These are phyloP conservation scores for Mola mola DNA, from an alignment of 2,113 vertebrate species.

Conservation along the genomic window DNA sequence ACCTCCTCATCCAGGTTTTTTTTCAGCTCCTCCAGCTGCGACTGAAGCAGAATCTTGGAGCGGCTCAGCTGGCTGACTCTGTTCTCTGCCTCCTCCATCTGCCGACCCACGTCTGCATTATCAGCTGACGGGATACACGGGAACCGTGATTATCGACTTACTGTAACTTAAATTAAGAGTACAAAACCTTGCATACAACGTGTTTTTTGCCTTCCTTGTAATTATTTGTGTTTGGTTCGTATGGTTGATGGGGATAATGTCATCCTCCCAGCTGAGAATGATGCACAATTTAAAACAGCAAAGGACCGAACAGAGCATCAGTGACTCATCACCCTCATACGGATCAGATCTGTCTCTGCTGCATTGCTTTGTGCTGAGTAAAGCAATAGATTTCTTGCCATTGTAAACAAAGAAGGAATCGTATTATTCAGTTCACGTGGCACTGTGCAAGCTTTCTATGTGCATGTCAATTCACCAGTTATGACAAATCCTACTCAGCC, in stretches of 20 bases:
- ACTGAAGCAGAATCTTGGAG: conserved; percentile 72
- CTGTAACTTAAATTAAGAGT: no score
- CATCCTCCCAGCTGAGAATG: not conserved
- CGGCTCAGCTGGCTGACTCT: conserved; percentile 74
- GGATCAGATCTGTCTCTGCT: not conserved
- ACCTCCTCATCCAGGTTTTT: conserved; percentile 84
- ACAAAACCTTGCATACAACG: not conserved
- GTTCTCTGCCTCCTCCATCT: conserved; percentile 81
- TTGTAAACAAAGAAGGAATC: not conserved
- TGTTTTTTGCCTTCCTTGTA: no score
- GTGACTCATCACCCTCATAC: not conserved
- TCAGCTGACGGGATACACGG: conserved; percentile 73
- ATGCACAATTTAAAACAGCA: not conserved
- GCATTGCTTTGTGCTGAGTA: not conserved
- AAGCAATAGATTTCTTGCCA: not conserved
- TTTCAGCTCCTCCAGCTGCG: conserved; percentile 82
- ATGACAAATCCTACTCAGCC: not conserved
- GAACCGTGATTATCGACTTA: not conserved
- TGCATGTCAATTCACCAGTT: not conserved
- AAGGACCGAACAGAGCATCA: not conserved
- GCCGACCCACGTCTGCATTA: conserved; percentile 78
- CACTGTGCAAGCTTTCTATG: not conserved
- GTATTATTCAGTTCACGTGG: not conserved
- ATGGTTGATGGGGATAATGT: not conserved
- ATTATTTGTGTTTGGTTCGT: not conserved